Evolutionary conservation across 2,888 invertebrate genomes (phyloP).

Genomic region (Hyposoter dolosus): DNA sequence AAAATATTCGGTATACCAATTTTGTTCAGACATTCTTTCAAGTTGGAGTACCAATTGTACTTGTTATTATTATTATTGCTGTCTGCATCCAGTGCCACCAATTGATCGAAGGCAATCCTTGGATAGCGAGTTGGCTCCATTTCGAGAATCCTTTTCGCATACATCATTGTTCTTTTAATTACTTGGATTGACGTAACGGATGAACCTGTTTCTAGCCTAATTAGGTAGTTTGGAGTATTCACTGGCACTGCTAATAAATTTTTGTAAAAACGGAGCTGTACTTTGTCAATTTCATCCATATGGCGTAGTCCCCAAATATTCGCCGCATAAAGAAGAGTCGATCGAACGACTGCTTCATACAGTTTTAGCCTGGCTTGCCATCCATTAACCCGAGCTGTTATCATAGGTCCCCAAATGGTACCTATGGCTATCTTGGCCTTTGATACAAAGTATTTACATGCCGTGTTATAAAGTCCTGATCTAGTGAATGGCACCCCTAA

Average conservation of each 20-base stretch:
- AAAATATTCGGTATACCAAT: not conserved
- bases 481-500: constrained; percentile 18
- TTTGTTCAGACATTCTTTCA: not conserved
- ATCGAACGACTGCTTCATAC: not conserved
- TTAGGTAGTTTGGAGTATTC: constrained; percentile 23
- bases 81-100: not conserved
- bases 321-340: constrained; percentile 20
- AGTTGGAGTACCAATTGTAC: constrained; percentile 12
- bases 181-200: not conserved
- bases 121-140: constrained; percentile 9
- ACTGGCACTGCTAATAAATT: constrained; percentile 2
- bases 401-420: constrained; percentile 24
- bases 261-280: constrained; percentile 28
- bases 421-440: constrained; percentile 23
- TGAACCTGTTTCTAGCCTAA: constrained; percentile 30
- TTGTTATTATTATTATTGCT: not conserved
- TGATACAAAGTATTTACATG: not conserved
- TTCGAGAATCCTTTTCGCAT: constrained; percentile 1
- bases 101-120: constrained; percentile 5
- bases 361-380: not conserved
- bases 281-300: constrained; percentile 24
- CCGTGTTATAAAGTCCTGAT: constrained; percentile 16
- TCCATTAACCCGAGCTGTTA: not conserved
- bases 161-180: not conserved
- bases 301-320: constrained; percentile 37